Evolutionary conservation across 92 coral and sea anemone species (phyloP).

Genomic region (Nematostella vectensis): DNA sequence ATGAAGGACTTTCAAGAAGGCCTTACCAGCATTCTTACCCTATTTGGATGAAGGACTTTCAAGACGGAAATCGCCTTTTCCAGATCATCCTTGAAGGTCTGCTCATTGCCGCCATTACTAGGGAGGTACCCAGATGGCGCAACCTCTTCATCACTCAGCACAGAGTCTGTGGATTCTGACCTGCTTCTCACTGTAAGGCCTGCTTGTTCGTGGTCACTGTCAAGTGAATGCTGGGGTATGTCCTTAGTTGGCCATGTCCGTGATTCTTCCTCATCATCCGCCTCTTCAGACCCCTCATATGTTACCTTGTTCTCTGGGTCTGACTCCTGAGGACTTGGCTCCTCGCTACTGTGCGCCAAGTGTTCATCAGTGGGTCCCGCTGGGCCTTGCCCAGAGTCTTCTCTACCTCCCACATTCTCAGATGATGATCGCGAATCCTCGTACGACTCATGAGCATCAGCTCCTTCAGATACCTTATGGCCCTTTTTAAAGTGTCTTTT

Average conservation of each 20-base stretch:
- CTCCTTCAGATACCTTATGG: not conserved
- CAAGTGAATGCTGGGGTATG: conserved; percentile 22
- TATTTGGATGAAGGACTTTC: conserved; percentile 54
- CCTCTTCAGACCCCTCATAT: not conserved
- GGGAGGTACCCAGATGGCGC: conserved; percentile 11
- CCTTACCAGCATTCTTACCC: too few relatives aligned
- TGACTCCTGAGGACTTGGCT: not conserved
- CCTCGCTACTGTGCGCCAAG: not conserved
- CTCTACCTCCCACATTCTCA: not conserved
- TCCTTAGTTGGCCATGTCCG: conserved; percentile 24
- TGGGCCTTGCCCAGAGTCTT: not conserved
- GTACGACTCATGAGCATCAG: not conserved
- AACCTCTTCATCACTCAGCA: conserved; percentile 50
- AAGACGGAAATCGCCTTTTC: conserved; percentile 68
- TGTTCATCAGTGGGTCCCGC: not conserved
- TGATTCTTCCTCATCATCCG: not conserved
- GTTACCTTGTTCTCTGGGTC: not conserved
- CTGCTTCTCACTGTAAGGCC: conserved; percentile 18
- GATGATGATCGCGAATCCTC: not conserved
- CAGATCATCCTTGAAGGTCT: conserved; percentile 48
- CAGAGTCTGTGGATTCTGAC: conserved; percentile 51
- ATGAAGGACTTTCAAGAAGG: too few relatives aligned
- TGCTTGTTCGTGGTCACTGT: not conserved
- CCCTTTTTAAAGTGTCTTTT: conserved; percentile 9
- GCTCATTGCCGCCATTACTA: conserved; percentile 27